Conservation (phyloP, 2,797 vertebrate genomes). For the Gambelia wislizenii region DNA sequence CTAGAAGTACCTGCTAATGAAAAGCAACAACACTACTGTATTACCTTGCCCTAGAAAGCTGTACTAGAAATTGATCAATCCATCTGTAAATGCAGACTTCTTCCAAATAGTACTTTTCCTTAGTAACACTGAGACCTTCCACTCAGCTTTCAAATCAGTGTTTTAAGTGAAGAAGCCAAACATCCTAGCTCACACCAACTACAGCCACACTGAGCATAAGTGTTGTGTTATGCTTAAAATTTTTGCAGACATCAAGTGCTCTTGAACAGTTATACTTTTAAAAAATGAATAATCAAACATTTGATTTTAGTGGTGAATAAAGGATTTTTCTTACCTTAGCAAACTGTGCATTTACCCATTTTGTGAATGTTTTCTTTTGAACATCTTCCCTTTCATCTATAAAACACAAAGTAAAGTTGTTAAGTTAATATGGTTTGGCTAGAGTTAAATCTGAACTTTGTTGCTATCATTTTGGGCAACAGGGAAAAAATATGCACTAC, state of each 20-base stretch:
- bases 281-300: background rate
- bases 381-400: conserved; percentile 99
- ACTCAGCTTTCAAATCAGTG: background rate
- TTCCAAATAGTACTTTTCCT: background rate
- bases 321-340: conserved; percentile 87
- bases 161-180: background rate
- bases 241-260: fast-evolving
- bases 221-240: background rate
- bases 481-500: background rate
- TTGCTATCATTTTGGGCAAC: background rate
- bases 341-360: conserved; percentile 99
- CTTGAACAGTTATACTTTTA: background rate
- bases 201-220: background rate
- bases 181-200: background rate
- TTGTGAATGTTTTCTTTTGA: conserved; percentile 99
- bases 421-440: conserved; percentile 23
- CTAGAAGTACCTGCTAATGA: background rate
- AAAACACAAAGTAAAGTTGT: conserved; percentile 56
- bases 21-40: background rate
- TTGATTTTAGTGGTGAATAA: background rate
- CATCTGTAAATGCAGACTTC: background rate
- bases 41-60: background rate
- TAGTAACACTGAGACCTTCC: background rate
- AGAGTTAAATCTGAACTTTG: background rate
- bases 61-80: background rate